Percentiles rank a stretch among this genome's conserved stretches.
Conservation (phyloP, 2,797 vertebrate species). For the Sebastes trivittatus region DNA sequence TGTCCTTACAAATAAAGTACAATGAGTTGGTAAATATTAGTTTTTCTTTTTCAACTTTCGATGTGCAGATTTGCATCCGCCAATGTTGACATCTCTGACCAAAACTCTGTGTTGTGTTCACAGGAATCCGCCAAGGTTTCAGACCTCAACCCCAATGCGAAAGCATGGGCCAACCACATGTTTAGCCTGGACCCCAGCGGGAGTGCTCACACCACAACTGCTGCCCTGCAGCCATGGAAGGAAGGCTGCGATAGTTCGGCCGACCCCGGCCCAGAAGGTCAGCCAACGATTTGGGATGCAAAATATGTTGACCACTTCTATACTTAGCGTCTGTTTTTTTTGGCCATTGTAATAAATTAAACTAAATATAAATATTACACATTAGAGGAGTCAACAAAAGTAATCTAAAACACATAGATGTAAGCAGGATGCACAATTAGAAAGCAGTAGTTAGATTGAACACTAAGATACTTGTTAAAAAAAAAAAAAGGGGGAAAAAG, state of each 20-base stretch:
- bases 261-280: conserved; percentile 80
- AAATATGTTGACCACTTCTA: neutral
- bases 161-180: conserved; percentile 98
- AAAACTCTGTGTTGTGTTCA: conserved; percentile 11
- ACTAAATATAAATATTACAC: neutral
- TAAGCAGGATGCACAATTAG: neutral
- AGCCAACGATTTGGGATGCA: neutral
- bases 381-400: neutral
- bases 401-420: neutral
- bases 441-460: neutral
- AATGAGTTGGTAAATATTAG: neutral
- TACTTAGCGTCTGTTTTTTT: neutral
- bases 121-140: conserved; percentile 98
- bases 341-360: neutral
- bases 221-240: conserved; percentile 90
- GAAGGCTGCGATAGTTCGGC: conserved; percentile 84
- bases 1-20: neutral
- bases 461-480: neutral
- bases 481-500: too few species aligned
- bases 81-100: neutral
- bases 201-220: conserved; percentile 82
- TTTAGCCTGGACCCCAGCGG: conserved; percentile 90
- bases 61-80: neutral
- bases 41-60: neutral
- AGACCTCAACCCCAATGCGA: conserved; percentile 98